Percentiles rank a stretch among this genome's conserved stretches.
Evolutionary conservation across 2,888 invertebrate genomes (phyloP).

Genomic region (Oxycera nigricornis): DNA sequence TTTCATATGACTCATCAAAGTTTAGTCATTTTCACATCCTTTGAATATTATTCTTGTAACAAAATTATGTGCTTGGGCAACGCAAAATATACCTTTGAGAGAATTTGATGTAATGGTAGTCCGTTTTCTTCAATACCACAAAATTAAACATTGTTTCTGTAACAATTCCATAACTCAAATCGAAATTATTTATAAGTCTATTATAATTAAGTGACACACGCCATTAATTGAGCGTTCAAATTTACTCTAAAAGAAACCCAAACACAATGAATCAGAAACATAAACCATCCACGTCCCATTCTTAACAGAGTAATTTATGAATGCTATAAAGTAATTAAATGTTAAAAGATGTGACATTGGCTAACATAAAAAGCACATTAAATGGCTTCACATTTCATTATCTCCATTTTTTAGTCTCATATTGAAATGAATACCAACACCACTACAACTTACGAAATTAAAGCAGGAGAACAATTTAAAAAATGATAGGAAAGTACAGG

Average conservation of each 20-base stretch:
- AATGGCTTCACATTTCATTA: constrained; percentile 45
- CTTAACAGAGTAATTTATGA: constrained; percentile 42
- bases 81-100: no score
- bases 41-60: no score
- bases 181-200: no score
- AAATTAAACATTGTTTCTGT: no score
- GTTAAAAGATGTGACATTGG: constrained; percentile 41
- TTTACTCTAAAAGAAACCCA: background rate
- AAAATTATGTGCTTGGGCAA: no score
- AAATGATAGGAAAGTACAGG: background rate
- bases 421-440: background rate
- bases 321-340: constrained; percentile 45
- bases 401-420: constrained; percentile 36
- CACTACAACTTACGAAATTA: background rate
- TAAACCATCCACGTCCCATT: constrained; percentile 17
- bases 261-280: background rate
- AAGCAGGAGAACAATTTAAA: background rate
- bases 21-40: no score
- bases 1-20: no score
- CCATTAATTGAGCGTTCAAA: background rate
- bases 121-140: no score
- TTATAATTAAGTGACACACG: background rate
- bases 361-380: constrained; percentile 42
- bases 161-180: background rate
- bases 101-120: no score